These are phyloP conservation scores for Champsocephalus gunnari DNA, from an alignment of 2,797 vertebrate genomes.

Conservation along the genomic window DNA sequence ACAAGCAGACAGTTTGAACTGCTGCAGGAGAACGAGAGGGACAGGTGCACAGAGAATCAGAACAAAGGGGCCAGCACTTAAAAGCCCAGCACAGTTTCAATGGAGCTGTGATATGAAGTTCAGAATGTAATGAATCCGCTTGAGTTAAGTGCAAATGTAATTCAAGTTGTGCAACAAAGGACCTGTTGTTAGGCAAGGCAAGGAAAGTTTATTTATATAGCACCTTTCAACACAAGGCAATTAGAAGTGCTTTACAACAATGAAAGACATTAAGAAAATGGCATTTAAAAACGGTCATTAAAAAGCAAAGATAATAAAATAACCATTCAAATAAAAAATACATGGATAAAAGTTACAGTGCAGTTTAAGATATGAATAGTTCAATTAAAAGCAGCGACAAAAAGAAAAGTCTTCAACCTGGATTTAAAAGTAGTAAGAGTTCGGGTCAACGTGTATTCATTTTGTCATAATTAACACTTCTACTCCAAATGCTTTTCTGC, in stretches of 20 bases:
- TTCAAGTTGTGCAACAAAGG: constrained; percentile 16
- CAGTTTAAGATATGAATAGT: too few species aligned
- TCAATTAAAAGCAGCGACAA: too few species aligned
- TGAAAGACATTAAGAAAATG: too few species aligned
- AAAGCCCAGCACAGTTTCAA: neutral
- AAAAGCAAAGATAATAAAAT: too few species aligned
- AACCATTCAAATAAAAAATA: too few species aligned
- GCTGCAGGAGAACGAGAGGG: constrained; percentile 15
- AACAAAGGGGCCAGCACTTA: constrained; percentile 3
- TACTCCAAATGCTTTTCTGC: constrained; percentile 17
- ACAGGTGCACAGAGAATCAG: neutral
- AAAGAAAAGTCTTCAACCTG: too few species aligned
- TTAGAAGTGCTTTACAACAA: too few species aligned
- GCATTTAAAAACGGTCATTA: too few species aligned
- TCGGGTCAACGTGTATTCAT: neutral
- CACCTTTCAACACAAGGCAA: too few species aligned
- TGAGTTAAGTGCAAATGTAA: constrained; percentile 19
- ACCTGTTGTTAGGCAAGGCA: neutral
- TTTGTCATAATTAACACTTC: constrained; percentile 40
- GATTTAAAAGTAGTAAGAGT: too few species aligned
- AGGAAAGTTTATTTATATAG: too few species aligned
- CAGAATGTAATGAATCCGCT: constrained; percentile 21
- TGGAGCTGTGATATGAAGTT: constrained; percentile 15
- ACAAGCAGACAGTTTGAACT: constrained; percentile 30
- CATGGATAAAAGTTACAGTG: too few species aligned